These are phyloP conservation scores for Apamea epomidion DNA, from an alignment of 2,888 invertebrate genomes.

Conservation along the genomic window DNA sequence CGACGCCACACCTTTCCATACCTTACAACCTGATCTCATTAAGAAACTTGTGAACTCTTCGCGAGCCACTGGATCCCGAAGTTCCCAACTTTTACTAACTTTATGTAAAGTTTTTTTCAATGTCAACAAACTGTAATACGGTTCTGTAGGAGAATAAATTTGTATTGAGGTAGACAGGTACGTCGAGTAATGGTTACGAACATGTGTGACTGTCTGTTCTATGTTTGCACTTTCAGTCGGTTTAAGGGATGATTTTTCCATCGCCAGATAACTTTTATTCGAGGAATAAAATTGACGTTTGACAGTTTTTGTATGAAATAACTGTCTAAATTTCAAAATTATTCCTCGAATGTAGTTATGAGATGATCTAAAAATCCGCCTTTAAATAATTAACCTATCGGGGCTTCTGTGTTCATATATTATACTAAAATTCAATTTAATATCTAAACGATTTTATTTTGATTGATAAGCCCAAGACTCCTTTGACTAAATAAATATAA, in stretches of 20 bases:
- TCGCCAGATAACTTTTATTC: too few relatives aligned
- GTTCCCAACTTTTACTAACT: slow-evolving; percentile 63
- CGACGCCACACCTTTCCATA: slow-evolving; percentile 48
- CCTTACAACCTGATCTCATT: slow-evolving; percentile 53
- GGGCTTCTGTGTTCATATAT: background rate
- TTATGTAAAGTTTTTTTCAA: slow-evolving; percentile 69
- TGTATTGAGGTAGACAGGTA: slow-evolving; percentile 37
- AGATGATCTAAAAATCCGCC: too few relatives aligned
- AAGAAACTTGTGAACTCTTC: slow-evolving; percentile 38
- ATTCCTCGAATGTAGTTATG: too few relatives aligned
- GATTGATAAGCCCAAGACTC: background rate
- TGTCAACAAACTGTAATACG: slow-evolving; percentile 69
- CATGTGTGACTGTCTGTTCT: background rate
- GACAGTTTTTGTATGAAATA: too few relatives aligned
- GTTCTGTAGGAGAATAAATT: slow-evolving; percentile 44
- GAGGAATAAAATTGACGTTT: too few relatives aligned
- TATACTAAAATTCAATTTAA: background rate
- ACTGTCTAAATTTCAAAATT: too few relatives aligned
- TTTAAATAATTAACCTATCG: background rate
- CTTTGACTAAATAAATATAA: background rate
- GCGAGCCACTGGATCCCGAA: slow-evolving; percentile 54
- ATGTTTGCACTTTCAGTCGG: background rate
- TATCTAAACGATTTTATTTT: background rate
- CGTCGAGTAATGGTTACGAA: background rate
- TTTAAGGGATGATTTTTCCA: background rate